Evolutionary conservation across 2,113 vertebrate species (phyloP).

Genomic region (Urocynchramus pylzowi): DNA sequence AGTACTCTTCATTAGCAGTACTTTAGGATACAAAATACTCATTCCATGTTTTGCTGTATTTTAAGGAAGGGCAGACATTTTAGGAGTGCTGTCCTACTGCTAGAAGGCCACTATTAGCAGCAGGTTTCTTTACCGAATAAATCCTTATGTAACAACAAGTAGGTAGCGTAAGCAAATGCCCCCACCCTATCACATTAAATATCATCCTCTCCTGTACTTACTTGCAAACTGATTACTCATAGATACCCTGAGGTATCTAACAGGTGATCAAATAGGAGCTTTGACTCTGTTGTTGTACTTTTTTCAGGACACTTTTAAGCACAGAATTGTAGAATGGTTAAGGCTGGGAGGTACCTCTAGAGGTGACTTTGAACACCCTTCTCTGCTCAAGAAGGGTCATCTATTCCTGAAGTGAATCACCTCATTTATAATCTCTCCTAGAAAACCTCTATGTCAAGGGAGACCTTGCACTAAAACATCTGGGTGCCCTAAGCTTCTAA

Average conservation of each 20-base stretch:
- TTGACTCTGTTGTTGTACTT: background rate
- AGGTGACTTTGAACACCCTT: background rate
- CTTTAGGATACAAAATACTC: background rate
- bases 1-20: background rate
- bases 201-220: background rate
- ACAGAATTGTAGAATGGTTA: background rate
- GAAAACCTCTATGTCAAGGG: background rate
- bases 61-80: background rate
- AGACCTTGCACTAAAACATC: background rate
- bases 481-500: background rate
- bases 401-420: background rate
- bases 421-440: background rate
- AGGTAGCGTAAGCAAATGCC: background rate
- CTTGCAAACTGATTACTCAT: background rate
- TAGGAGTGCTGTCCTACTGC: background rate
- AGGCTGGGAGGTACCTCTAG: background rate
- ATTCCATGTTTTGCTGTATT: background rate
- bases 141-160: background rate
- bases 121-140: background rate
- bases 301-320: background rate
- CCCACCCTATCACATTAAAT: background rate
- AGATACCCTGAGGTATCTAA: background rate
- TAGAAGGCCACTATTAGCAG: background rate
- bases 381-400: background rate
- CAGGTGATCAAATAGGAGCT: background rate